Evolutionary conservation across 2,113 vertebrate genomes (phyloP).

Genomic region (Isichthys henryi): DNA sequence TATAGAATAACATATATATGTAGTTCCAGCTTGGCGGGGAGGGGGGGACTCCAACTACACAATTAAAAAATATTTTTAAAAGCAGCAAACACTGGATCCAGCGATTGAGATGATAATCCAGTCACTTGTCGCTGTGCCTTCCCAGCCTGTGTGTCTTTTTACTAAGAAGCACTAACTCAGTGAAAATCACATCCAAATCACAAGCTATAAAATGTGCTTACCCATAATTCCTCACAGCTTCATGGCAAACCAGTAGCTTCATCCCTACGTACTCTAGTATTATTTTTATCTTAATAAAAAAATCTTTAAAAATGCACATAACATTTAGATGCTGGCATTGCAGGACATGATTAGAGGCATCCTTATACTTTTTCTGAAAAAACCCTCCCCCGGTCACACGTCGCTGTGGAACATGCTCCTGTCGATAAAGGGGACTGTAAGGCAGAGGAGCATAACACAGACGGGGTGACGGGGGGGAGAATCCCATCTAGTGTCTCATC

Average conservation of each 20-base stretch:
- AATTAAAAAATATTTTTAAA: background rate
- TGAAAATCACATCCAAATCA: background rate
- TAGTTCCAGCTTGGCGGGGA: background rate
- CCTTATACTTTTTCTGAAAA: background rate
- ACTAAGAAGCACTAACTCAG: background rate
- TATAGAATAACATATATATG: background rate
- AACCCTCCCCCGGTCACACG: background rate
- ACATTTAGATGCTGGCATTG: background rate
- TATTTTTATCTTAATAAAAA: background rate
- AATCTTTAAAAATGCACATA: background rate
- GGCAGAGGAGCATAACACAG: background rate
- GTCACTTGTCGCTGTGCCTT: background rate
- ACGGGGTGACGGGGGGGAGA: background rate
- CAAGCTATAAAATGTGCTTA: background rate
- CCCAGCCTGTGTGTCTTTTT: background rate
- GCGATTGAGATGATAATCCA: background rate
- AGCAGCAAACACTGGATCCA: background rate
- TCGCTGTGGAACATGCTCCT: background rate
- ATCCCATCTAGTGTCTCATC: background rate
- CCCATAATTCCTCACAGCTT: background rate
- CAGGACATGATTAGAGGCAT: background rate
- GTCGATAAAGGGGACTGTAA: background rate
- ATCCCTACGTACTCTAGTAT: background rate
- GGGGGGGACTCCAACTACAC: background rate
- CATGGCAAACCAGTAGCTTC: background rate